Evolutionary conservation across 2,113 vertebrate species (phyloP), one percentile per base, ranked within the genome.

Genomic region (Tragelaphus scriptus): DNA sequence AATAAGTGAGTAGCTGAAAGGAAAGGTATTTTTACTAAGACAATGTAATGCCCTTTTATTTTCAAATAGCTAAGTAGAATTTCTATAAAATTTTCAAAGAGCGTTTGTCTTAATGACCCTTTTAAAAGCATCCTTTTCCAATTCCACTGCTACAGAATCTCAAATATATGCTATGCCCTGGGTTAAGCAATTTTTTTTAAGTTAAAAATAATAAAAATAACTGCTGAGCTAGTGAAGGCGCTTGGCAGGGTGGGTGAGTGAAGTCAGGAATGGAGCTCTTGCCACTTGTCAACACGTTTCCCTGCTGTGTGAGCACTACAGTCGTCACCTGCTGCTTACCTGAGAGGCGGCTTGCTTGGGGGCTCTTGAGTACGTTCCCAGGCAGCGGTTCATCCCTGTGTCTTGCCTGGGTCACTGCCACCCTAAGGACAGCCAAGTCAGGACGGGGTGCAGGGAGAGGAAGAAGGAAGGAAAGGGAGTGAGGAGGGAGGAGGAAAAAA

Each of bases 51-150:
- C 56, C 89, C 58, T 84, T 65, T 68, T 61, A 86, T 96, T 96
- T 94, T 90, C 92, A 85, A 96, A 96, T 59, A 94, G 84, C 87
- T 59, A 88, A 96, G 79, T 51, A 51, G 75, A 63, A 95, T 87
- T 94, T 65, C 88, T 36, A 21, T 84, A 89, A 59, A 55, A 63
- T 94, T 93, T 91, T 95, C 88, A 95, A 91, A 88, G 36, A 96
- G 14, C 26, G 1, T 80, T 96, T 77, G 40, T 96, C 92, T 95
- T 93, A 97, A 96, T 77, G 90, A 88, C 75, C 58, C 63, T 95
- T 95, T 96, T 63, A 97, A 97, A 88, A 88, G 87, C 92, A 59
- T 53, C 51, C 53, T 97, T 95, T 94, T 92, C 58, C 80, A 95
- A 56, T 94, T 68, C 94, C 44, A 15, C 30, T 85, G 53, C 59